A percentile compares a stretch with the other conserved stretches of the same genome.
These are phyloP conservation scores for Oryzias melastigma DNA, from an alignment of 2,113 vertebrate species.

Conservation along the genomic window DNA sequence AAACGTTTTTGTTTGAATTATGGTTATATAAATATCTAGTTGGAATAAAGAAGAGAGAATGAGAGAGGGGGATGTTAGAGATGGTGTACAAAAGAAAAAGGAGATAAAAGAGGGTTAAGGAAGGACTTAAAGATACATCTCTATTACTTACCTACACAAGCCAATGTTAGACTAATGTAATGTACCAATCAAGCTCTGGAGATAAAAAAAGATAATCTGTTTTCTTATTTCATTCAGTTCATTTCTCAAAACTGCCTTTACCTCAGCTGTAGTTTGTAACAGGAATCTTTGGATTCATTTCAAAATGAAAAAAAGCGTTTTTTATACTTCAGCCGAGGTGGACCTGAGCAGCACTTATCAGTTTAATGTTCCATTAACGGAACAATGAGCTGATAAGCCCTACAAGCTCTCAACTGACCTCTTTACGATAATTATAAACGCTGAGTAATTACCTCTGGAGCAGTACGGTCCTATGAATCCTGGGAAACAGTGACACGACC, in stretches of 20 bases:
- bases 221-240: background rate
- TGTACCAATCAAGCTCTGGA: background rate
- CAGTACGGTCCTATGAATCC: slow-evolving; percentile 97
- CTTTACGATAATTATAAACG: slow-evolving; percentile 19
- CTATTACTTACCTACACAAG: background rate
- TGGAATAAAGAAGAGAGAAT: no score
- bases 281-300: slow-evolving; percentile 1
- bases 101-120: no score
- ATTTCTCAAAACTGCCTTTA: background rate
- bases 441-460: slow-evolving; percentile 86
- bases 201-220: background rate
- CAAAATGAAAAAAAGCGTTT: background rate
- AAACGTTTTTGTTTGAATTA: no score
- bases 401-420: slow-evolving; percentile 2
- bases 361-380: slow-evolving; percentile 14
- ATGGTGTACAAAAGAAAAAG: no score
- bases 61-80: no score
- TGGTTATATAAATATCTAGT: no score
- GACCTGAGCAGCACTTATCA: slow-evolving; percentile 8
- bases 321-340: background rate
- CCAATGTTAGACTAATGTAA: background rate
- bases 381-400: slow-evolving; percentile 18
- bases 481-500: slow-evolving; percentile 96
- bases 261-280: background rate
- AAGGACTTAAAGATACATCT: background rate